phyloP scores from a whole-genome alignment of 2,888 invertebrate genomes.

The Trissonchulus latispiculum region DNA sequence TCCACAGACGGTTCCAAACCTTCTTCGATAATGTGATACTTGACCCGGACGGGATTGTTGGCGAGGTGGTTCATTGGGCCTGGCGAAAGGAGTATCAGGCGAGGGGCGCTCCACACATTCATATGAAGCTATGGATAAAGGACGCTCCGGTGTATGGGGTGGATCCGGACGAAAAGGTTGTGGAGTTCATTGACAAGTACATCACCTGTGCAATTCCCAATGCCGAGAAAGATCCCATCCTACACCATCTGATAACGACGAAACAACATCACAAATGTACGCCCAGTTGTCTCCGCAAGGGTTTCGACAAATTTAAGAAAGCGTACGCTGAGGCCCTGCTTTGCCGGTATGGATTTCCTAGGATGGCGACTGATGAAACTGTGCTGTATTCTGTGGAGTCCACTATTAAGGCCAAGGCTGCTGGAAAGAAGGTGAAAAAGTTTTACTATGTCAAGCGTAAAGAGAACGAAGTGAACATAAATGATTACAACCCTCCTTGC shows the following conservation, averaged over 20 bases:
- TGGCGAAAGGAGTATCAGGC: conserved; percentile 5
- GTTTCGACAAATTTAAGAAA: too few species aligned
- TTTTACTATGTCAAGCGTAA: background rate
- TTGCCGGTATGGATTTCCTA: conserved; percentile 17
- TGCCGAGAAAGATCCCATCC: background rate
- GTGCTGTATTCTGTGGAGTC: background rate
- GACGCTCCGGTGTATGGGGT: conserved; percentile 8
- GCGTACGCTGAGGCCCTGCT: too few species aligned
- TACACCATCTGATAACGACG: background rate
- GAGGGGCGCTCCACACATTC: conserved; percentile 2
- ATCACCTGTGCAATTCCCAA: conserved; percentile 14
- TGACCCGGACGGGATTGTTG: background rate
- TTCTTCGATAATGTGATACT: background rate
- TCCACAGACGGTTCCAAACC: background rate
- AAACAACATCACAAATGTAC: conserved; percentile 14
- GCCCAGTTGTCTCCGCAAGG: background rate
- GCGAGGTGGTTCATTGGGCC: background rate
- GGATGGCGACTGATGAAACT: background rate
- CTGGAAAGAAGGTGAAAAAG: background rate
- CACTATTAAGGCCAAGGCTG: background rate
- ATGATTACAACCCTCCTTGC: conserved; percentile 20
- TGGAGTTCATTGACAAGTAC: conserved; percentile 7
- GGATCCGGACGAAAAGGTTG: conserved; percentile 8
- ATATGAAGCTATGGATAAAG: conserved; percentile 14
- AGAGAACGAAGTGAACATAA: conserved; percentile 4